Evolutionary conservation across 2,113 vertebrate species (phyloP).

Genomic region (Percina caprodes): DNA sequence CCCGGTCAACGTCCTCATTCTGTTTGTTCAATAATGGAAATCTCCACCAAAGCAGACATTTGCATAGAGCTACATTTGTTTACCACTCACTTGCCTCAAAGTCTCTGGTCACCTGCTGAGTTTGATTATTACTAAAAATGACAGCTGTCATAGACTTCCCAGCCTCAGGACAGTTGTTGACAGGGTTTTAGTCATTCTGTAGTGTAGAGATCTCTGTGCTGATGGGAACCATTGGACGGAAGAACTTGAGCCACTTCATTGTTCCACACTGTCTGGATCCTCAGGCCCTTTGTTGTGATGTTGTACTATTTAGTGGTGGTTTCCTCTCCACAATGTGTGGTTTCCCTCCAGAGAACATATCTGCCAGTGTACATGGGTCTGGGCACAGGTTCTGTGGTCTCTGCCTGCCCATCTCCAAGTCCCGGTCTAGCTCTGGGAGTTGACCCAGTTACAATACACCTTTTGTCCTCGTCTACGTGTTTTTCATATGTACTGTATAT

Average conservation of each 20-base stretch:
- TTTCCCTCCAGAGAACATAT: slow-evolving; percentile 66
- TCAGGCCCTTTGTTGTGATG: slow-evolving; percentile 54
- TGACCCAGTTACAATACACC: slow-evolving; percentile 50
- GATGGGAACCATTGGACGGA: slow-evolving; percentile 55
- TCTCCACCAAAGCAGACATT: slow-evolving; percentile 16
- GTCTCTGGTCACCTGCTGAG: slow-evolving; percentile 30
- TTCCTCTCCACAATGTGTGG: slow-evolving; percentile 55
- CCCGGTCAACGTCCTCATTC: slow-evolving; percentile 12
- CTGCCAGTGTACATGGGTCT: slow-evolving; percentile 55
- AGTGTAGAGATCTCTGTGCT: slow-evolving; percentile 23
- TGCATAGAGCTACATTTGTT: slow-evolving; percentile 48
- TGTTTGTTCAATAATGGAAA: slow-evolving; percentile 29
- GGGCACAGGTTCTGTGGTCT: slow-evolving; percentile 50
- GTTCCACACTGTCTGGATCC: slow-evolving; percentile 71
- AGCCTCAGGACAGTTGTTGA: slow-evolving; percentile 23
- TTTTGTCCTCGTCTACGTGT: slow-evolving; percentile 42
- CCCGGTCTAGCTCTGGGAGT: slow-evolving; percentile 37
- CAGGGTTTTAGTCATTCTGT: slow-evolving; percentile 24
- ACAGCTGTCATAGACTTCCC: slow-evolving; percentile 52
- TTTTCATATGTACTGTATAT: slow-evolving; percentile 22
- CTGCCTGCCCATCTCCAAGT: slow-evolving; percentile 41
- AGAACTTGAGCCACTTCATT: slow-evolving; percentile 64
- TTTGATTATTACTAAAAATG: slow-evolving; percentile 46
- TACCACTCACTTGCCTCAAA: slow-evolving; percentile 4
- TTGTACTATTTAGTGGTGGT: slow-evolving; percentile 64